Evolutionary conservation across 2,888 invertebrate species (phyloP).

Genomic region (Acleris cristana): DNA sequence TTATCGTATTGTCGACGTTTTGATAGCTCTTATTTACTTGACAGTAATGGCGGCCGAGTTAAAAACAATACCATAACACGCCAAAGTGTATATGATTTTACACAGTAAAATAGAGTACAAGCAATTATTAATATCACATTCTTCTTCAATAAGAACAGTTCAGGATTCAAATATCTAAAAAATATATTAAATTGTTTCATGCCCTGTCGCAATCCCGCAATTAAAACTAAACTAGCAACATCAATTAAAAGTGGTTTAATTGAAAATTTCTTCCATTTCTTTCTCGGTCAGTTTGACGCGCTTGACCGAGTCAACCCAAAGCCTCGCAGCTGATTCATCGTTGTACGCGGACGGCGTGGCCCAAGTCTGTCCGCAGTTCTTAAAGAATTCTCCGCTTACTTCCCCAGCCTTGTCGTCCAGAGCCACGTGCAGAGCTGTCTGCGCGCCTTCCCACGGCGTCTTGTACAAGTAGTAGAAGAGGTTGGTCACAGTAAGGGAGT

Average conservation of each 20-base stretch:
- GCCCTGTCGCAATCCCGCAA: too few relatives aligned
- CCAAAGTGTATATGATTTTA: too few relatives aligned
- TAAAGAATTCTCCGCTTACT: conserved; percentile 89
- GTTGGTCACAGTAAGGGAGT: conserved; percentile 81
- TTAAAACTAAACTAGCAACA: too few relatives aligned
- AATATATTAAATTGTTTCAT: too few relatives aligned
- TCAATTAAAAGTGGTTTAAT: background rate
- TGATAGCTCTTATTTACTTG: too few relatives aligned
- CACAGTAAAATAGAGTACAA: too few relatives aligned
- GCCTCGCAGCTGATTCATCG: conserved; percentile 86
- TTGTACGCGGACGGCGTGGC: conserved; percentile 85
- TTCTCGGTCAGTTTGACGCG: conserved; percentile 86
- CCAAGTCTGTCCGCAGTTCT: conserved; percentile 88
- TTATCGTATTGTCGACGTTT: too few relatives aligned
- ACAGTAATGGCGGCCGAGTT: too few relatives aligned
- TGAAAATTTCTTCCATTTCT: conserved; percentile 85
- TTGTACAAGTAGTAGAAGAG: conserved; percentile 88
- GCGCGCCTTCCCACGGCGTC: conserved; percentile 90
- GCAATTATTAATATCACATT: too few relatives aligned
- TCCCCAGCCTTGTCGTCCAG: conserved; percentile 87
- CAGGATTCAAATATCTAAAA: too few relatives aligned
- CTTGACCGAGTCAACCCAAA: conserved; percentile 91
- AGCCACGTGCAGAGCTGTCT: conserved; percentile 89
- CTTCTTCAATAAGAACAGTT: too few relatives aligned
- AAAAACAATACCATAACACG: too few relatives aligned